Evolutionary conservation across 1,140 invertebrate genomes (phyloP), one percentile per base, ranked within the genome.

Genomic region (Drosophila prosaltans): DNA sequence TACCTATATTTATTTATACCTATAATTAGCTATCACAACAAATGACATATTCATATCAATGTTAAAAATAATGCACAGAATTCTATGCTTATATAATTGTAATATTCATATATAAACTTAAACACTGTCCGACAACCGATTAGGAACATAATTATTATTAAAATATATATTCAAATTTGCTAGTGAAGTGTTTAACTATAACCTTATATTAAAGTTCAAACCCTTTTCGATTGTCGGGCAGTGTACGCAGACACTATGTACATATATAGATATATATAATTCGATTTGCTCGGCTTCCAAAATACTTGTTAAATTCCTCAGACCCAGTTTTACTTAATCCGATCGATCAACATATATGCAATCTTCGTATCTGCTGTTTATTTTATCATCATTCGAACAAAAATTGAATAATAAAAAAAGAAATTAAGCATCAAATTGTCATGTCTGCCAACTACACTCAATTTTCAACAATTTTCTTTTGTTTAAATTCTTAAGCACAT

Each of bases 61-160:
- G 68, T 78, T 78, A 66, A 77, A 61, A 62, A 28, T 78, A 71
- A 55, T 57, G 74, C 74, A 69, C 60, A 76, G 24, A 39, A 8
- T 24, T 26, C 6, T 36, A 16, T 26, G 7, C 16, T 32, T 32
- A 32, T 36, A 36, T 36, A 36, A 1, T 7, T 36, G 6, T 36
- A 6, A 5, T 36, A 6, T 5, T 36, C 32, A 36, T 3, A 36
- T 5, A 36, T 36, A 36, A 4, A 36, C 32, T 36, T 36, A 36
- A 4, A 36, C 32, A 36, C 32, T 36, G 32, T 36, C 6, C 32
- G 32, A 36, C 6, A 7, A 36, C 32, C 32, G 32, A 36, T 16
- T 16, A 16, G 16, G 16, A 16, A 16, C 16, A 16, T 16, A 16
- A 16, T 16, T 16, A 16, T 16, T 16, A 16, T 16, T 16, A 16